These are phyloP conservation scores for Dynastes grantii DNA, from an alignment of 2,888 invertebrate genomes.

Conservation along the genomic window DNA sequence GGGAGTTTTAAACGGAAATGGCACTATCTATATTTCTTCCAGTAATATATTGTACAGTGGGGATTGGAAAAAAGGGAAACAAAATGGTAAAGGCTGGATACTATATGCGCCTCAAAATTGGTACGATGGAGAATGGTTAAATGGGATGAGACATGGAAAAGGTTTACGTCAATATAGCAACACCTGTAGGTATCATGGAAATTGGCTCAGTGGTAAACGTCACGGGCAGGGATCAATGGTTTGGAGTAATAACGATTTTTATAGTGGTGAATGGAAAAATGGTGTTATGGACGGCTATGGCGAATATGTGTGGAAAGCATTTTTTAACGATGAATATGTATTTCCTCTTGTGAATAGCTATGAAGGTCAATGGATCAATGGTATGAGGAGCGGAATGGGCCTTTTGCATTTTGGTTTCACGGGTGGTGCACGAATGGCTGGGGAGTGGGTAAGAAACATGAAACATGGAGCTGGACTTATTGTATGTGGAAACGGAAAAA, in stretches of 20 bases:
- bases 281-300: constrained; percentile 76
- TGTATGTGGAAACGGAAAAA: constrained; percentile 74
- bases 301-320: constrained; percentile 75
- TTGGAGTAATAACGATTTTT: constrained; percentile 77
- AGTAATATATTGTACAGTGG: constrained; percentile 67
- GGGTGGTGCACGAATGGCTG: constrained; percentile 74
- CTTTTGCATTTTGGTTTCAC: constrained; percentile 71
- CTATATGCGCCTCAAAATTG: constrained; percentile 64
- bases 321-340: constrained; percentile 73
- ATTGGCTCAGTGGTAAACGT: constrained; percentile 72
- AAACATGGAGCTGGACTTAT: constrained; percentile 75
- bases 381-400: constrained; percentile 71
- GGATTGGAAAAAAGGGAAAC: constrained; percentile 67
- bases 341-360: constrained; percentile 73
- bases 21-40: constrained; percentile 62
- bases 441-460: constrained; percentile 73
- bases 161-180: constrained; percentile 74
- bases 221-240: constrained; percentile 76
- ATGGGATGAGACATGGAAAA: constrained; percentile 70
- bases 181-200: constrained; percentile 74
- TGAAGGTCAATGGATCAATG: constrained; percentile 74
- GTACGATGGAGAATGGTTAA: constrained; percentile 70
- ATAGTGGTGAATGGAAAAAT: constrained; percentile 75
- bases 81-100: constrained; percentile 69
- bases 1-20: constrained; percentile 72